Base-by-base conservation (phyloP, 2,113 vertebrate species). In the Oryzias javanicus region DNA sequence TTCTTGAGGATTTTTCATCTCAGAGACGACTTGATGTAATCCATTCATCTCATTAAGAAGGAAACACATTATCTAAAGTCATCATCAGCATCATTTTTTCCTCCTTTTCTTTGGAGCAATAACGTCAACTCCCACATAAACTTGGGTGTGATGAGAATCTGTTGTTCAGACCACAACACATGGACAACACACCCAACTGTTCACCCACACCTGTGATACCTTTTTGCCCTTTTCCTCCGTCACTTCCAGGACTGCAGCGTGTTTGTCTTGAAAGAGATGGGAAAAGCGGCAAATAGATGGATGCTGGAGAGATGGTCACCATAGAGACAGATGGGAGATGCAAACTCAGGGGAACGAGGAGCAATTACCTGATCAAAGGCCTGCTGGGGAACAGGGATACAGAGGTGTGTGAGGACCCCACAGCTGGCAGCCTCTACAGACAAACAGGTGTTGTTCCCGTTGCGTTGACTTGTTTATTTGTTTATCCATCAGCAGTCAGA, bases 291-390 rank as follows among this genome's bases (percentile, higher is more conserved):
- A 47, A 66, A 53, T 75, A 77, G 71, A 86, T 78, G 72, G 78
- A 81, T 64, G 67, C 63, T 80, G 51, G 59, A 67, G 74, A 76
- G 68, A 49, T 63, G 58, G 74, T 76, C 59, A 13, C 68, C 63
- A 76, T 76, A 58, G 74, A 46, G 45, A 76, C 68, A 59, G 54
- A 63, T 55, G 68, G 56, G 80, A 62, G 87, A 77, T 70, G 70
- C 82, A 85, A 88, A 90, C 87, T 86, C 82, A 41, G 78, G 55
- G 76, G 75, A n/a, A 80, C 61, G 70, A 71, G 88, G 83, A 84
- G 86, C 88, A 89, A 90, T 92, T 90, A 91, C 83, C 82, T 87
- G 91, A 92, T 92, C 86, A 92, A 92, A 92, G 89, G 83, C 80
- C 72, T 69, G 69, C 49, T 72, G 78, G 20, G 42, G 78, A 70